Evolutionary conservation across 23 tunicate species (phyloP).

Genomic region (Oikopleura dioica): DNA sequence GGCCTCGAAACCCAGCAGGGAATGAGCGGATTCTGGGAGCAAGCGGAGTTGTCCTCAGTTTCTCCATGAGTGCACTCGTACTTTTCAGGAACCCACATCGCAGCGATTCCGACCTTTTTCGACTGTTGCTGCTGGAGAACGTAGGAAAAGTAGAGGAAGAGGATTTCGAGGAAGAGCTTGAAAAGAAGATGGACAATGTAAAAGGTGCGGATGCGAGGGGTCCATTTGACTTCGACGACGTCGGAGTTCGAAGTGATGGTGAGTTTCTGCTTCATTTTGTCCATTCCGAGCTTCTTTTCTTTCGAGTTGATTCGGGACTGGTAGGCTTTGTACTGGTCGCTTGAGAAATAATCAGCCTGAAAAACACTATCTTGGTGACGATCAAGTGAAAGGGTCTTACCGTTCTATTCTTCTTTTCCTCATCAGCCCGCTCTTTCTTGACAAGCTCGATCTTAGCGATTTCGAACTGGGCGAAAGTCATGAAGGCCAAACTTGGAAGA

Average conservation of each 20-base stretch:
- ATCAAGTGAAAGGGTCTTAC: too few relatives aligned
- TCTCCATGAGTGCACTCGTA: conserved; percentile 13
- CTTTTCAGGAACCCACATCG: conserved; percentile 9
- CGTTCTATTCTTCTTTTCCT: not conserved
- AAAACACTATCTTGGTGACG: too few relatives aligned
- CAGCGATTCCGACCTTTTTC: conserved; percentile 25
- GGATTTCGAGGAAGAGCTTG: conserved; percentile 13
- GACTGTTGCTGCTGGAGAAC: conserved; percentile 28
- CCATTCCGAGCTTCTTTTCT: not conserved
- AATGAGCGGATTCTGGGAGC: conserved; percentile 16
- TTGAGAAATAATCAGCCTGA: too few relatives aligned
- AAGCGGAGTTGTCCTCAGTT: conserved; percentile 2
- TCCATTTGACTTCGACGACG: conserved; percentile 5
- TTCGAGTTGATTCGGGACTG: too few relatives aligned
- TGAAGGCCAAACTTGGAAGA: conserved; percentile 29
- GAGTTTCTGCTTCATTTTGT: conserved; percentile 10
- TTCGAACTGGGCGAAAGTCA: conserved; percentile 4
- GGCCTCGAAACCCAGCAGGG: conserved; percentile 96
- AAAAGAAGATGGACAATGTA: conserved; percentile 16
- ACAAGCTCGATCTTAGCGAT: not conserved
- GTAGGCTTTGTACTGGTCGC: too few relatives aligned
- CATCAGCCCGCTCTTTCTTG: not conserved
- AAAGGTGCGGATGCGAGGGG: conserved; percentile 14
- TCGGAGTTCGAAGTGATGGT: conserved; percentile 14
- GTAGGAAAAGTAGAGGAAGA: conserved; percentile 22